A percentile compares a stretch with the other conserved stretches of the same genome.
phyloP scores from a whole-genome alignment of 2,888 invertebrate species.

The Parelbella ahira region DNA sequence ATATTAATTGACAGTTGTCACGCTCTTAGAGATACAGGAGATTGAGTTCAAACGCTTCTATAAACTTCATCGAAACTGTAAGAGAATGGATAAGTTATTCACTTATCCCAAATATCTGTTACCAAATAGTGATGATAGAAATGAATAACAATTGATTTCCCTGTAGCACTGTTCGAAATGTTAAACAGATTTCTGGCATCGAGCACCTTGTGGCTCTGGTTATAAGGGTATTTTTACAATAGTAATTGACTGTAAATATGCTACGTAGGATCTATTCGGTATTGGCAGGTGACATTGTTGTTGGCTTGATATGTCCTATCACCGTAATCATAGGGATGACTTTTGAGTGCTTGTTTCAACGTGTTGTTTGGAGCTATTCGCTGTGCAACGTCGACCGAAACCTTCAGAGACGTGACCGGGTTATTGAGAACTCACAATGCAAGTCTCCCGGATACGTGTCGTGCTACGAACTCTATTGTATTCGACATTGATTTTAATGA shows the following conservation, averaged over 20 bases:
- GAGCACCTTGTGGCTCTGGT: conserved; percentile 5
- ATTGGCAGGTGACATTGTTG: conserved; percentile 7
- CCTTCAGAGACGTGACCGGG: conserved; percentile 33
- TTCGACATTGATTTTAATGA: too few relatives aligned
- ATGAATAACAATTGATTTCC: conserved; percentile 27
- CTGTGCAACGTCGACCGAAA: conserved; percentile 30
- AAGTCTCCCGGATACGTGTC: not conserved
- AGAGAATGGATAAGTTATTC: conserved; percentile 2
- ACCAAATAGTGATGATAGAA: conserved; percentile 7
- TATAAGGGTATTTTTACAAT: conserved; percentile 6
- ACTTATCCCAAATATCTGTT: conserved; percentile 4
- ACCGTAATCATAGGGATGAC: conserved; percentile 3
- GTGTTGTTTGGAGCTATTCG: conserved; percentile 30
- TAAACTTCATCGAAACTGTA: too few relatives aligned
- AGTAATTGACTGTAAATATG: conserved; percentile 1
- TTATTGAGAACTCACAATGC: conserved; percentile 13
- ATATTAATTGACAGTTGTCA: too few relatives aligned
- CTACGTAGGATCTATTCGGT: conserved; percentile 2
- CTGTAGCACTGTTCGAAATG: conserved; percentile 27
- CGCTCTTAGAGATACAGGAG: too few relatives aligned
- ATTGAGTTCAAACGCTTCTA: too few relatives aligned
- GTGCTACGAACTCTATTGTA: too few relatives aligned
- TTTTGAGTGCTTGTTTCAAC: conserved; percentile 7
- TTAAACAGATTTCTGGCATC: conserved; percentile 1
- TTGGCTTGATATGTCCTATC: conserved; percentile 2